Evolutionary conservation across 2,888 invertebrate genomes (phyloP), one percentile per base, ranked within the genome.

Genomic region (Agriopis aurantiaria): DNA sequence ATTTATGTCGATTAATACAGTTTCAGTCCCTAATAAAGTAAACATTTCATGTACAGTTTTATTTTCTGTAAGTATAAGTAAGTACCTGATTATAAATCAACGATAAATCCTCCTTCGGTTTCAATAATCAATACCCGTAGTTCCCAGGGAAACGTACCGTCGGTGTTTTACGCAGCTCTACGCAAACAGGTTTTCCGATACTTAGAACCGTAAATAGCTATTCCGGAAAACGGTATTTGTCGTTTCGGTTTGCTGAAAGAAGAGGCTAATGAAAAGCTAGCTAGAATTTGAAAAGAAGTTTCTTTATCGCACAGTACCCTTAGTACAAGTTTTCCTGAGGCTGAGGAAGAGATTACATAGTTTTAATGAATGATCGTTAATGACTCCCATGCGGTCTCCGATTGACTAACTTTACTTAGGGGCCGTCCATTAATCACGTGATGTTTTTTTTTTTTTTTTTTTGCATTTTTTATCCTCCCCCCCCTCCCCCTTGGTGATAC

Each of bases 131-230:
- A 33, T 46, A 46, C 33, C 8, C 8, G 12, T 12, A 33, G 59
- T 59, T 59, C 33, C 48, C 59, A 48, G n/a, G 48, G 48, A 59
- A 33, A 59, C 59, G 46, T 33, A 33, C 33, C 33, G 17, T 11
- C 33, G 48, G 12, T 12, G 14, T 59, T 59, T 59, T 48, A 48
- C 48, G 33, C 59, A 17, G 43, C 14, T 41, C 14, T 33, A 53
- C 62, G 62, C 23, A 62, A 62, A 62, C 62, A 53, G 17, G 62
- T 53, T 53, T 62, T 41, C 61, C 61, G 14, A 51, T 51, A 45
- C 48, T 48, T 48, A 59, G 59, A 59, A 23, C 23, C 48, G 12
- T 48, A 33, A 59, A 59, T 58, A 46, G 46, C 17, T 14, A 33
- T 48, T 48, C 48, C 10, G 40, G 55, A 55, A 41, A 40, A 55